These are phyloP conservation scores for Colletes collaris DNA, from an alignment of 2,888 invertebrate genomes.

Conservation along the genomic window DNA sequence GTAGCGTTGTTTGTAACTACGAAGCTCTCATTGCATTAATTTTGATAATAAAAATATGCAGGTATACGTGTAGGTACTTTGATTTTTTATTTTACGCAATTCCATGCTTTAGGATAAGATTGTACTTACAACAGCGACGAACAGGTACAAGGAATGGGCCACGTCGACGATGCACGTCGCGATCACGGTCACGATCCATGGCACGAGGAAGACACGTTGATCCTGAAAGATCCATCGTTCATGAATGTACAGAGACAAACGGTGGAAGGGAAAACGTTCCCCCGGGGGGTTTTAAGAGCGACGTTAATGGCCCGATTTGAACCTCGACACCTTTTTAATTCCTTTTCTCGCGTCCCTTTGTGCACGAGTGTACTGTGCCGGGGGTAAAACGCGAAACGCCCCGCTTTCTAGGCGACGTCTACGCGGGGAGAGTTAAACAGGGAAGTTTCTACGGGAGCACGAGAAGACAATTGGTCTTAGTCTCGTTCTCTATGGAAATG, in stretches of 20 bases:
- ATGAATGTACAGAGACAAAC: constrained; percentile 20
- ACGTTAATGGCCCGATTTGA: not conserved
- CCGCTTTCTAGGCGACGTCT: constrained; percentile 14
- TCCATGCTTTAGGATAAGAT: too few species aligned
- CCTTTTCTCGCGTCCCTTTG: too few species aligned
- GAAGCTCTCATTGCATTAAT: too few species aligned
- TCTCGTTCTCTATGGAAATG: not conserved
- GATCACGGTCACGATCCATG: constrained; percentile 89
- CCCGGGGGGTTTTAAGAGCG: not conserved
- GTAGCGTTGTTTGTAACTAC: too few species aligned
- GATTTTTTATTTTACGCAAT: too few species aligned
- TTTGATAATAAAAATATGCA: too few species aligned
- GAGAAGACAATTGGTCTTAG: constrained; percentile 9
- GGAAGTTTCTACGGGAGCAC: constrained; percentile 4
- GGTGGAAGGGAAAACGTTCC: not conserved
- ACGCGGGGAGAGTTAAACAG: constrained; percentile 12
- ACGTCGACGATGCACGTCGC: constrained; percentile 88
- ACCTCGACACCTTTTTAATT: too few species aligned
- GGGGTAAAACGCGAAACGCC: constrained; percentile 7
- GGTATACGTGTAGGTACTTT: too few species aligned
- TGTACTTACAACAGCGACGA: constrained; percentile 87
- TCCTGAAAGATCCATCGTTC: constrained; percentile 85
- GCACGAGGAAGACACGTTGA: constrained; percentile 87
- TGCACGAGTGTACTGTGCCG: too few species aligned
- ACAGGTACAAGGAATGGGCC: constrained; percentile 87